phyloP scores from a whole-genome alignment of 2,888 invertebrate species.

The Dione juno region DNA sequence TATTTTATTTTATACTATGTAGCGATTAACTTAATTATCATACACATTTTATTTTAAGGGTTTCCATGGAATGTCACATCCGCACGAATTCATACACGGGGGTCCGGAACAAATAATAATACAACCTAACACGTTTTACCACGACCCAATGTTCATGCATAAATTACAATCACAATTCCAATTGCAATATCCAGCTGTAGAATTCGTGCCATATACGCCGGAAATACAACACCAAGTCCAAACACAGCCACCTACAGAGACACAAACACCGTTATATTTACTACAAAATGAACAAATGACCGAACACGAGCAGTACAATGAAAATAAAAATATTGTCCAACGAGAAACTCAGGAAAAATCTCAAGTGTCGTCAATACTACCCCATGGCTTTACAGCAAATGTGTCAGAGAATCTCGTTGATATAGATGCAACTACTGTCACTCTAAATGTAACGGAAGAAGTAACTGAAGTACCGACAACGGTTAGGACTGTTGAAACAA shows the following conservation, averaged over 20 bases:
- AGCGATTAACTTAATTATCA: too few relatives aligned
- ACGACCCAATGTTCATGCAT: conserved; percentile 77
- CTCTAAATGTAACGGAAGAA: conserved; percentile 62
- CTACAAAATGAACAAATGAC: conserved; percentile 66
- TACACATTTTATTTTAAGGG: conserved; percentile 51
- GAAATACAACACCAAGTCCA: conserved; percentile 54
- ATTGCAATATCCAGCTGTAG: conserved; percentile 68
- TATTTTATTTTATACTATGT: too few relatives aligned
- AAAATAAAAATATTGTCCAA: conserved; percentile 65
- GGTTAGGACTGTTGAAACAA: conserved; percentile 59
- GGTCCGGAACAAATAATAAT: conserved; percentile 70
- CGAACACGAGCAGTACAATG: conserved; percentile 57
- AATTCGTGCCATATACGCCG: conserved; percentile 74
- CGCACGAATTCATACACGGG: conserved; percentile 64
- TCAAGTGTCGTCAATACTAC: conserved; percentile 61
- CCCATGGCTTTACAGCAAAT: conserved; percentile 60
- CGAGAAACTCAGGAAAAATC: conserved; percentile 71
- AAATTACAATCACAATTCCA: conserved; percentile 73
- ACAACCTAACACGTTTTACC: conserved; percentile 75
- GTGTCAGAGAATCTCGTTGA: conserved; percentile 59
- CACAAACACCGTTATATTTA: conserved; percentile 56
- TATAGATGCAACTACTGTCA: conserved; percentile 52
- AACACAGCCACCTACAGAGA: conserved; percentile 45
- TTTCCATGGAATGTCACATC: conserved; percentile 61
- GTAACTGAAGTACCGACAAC: conserved; percentile 64